Evolutionary conservation across 1,140 invertebrate species (phyloP).

Genomic region (Luehdorfia chinensis): DNA sequence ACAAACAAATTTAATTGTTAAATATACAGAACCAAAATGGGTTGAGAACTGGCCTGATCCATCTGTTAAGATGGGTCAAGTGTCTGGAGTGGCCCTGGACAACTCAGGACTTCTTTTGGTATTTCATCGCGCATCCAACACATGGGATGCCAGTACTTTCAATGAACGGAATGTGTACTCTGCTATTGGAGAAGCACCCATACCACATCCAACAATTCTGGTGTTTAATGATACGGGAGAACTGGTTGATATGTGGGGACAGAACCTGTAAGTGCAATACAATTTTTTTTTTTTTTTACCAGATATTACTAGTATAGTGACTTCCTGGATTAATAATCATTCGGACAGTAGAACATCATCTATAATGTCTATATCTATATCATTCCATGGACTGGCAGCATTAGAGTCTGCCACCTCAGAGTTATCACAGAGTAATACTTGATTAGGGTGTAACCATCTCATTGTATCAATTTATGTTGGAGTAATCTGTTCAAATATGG

Average conservation of each 20-base stretch:
- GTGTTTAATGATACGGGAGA: conserved; percentile 85
- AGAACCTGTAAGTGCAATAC: conserved; percentile 82
- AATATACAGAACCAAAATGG: conserved; percentile 54
- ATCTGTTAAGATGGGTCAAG: conserved; percentile 82
- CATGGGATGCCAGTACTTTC: conserved; percentile 86
- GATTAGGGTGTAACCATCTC: too few species aligned
- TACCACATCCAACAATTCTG: conserved; percentile 85
- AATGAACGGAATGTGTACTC: conserved; percentile 79
- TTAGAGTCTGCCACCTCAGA: too few species aligned
- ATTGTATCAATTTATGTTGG: too few species aligned
- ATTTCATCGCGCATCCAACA: conserved; percentile 88
- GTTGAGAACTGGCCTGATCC: conserved; percentile 76
- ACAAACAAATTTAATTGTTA: conserved; percentile 18
- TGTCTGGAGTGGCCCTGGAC: conserved; percentile 89
- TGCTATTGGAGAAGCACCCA: conserved; percentile 81
- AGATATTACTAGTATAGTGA: neutral
- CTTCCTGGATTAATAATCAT: neutral
- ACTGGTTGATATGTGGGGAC: conserved; percentile 87
- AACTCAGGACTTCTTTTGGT: conserved; percentile 85
- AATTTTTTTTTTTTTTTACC: conserved; percentile 15
- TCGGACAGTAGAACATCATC: too few species aligned
- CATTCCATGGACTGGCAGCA: too few species aligned
- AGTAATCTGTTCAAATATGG: too few species aligned
- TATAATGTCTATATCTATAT: too few species aligned
- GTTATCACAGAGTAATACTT: too few species aligned